A percentile compares a stretch with the other conserved stretches of the same genome.
Conservation (phyloP, 1,140 invertebrate genomes). For the Drosophila triauraria region DNA sequence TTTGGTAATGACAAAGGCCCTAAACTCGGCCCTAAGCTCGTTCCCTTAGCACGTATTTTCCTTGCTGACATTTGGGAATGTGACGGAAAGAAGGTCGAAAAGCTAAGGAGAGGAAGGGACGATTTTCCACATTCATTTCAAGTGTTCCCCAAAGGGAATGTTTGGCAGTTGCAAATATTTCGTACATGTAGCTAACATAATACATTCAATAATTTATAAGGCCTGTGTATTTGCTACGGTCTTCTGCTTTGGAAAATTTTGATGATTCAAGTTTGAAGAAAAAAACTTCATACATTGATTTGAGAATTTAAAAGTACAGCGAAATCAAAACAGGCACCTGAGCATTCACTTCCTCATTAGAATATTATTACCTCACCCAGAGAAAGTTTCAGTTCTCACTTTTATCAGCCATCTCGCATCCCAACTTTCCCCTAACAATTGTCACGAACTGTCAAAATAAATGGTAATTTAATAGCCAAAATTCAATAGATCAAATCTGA, state of each 20-base stretch:
- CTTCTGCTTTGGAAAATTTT: not conserved
- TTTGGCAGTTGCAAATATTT: conserved; percentile 5
- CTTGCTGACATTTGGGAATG: conserved; percentile 40
- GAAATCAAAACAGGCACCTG: not conserved
- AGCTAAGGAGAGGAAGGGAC: not conserved
- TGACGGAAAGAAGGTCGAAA: conserved; percentile 28
- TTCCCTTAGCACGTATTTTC: conserved; percentile 10
- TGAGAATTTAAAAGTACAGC: no score
- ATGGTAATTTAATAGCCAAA: not conserved
- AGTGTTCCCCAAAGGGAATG: conserved; percentile 12
- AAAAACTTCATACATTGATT: not conserved
- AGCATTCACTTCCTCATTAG: not conserved
- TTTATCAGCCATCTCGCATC: not conserved
- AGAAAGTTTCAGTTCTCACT: conserved; percentile 20
- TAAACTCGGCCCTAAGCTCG: conserved; percentile 22
- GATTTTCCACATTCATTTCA: conserved; percentile 17
- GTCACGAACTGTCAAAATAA: conserved; percentile 29
- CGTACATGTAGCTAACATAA: conserved; percentile 11
- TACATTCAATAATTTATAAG: conserved; percentile 4
- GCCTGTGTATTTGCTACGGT: not conserved
- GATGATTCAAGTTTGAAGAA: not conserved
- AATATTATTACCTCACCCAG: not conserved
- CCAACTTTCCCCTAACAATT: not conserved
- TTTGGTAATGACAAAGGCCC: conserved; percentile 46
- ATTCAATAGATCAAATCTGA: conserved; percentile 15